Base-by-base conservation (phyloP, 2,888 invertebrate genomes). In the Drosophila koepferae region DNA sequence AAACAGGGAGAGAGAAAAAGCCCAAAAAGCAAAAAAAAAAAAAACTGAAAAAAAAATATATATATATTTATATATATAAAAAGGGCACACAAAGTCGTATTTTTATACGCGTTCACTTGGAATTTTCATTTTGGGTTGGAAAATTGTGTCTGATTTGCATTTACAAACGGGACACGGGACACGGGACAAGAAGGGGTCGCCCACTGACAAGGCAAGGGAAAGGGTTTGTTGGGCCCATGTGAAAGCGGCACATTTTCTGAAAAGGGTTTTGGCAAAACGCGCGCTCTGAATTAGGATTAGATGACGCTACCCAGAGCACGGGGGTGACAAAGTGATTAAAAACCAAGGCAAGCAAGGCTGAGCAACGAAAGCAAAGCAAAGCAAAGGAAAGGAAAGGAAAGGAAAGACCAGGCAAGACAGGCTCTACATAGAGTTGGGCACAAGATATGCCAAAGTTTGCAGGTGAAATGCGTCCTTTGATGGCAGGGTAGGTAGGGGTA, bases 251-350 rank as follows among this genome's bases (percentile, higher is more conserved):
- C 63, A 38, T 46, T 72, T 72, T 48, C 65, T 79, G 80, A 86
- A 89, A 86, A 86, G 86, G 86, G 89, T 84, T 90, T 89, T 76
- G 67, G 72, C 58, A 68, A 31, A 54, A n/a, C 40, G 58, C 65
- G 74, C 79, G 66, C 66, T 75, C 44, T 28, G 80, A 78, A 75
- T 82, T 82, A 80, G 80, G 82, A 81, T 81, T 80, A 81, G 75
- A 78, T 61, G 63, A 63, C 58, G 73, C 56, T 63, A 38, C 66
- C 67, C 74, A 68, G 74, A 54, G 31, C 51, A 53, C 59, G 63
- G 85, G 85, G 85, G 90, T 86, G 90, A 88, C 85, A 86, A 82
- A 90, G 85, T 86, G 90, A 86, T 86, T 90, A 86, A 90, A 85
- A 86, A 88, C 72, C 77, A 82, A 82, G 80, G 80, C 61, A 71